Base-by-base conservation (phyloP, 2,797 vertebrate genomes). In the Buphagus erythrorhynchus region DNA sequence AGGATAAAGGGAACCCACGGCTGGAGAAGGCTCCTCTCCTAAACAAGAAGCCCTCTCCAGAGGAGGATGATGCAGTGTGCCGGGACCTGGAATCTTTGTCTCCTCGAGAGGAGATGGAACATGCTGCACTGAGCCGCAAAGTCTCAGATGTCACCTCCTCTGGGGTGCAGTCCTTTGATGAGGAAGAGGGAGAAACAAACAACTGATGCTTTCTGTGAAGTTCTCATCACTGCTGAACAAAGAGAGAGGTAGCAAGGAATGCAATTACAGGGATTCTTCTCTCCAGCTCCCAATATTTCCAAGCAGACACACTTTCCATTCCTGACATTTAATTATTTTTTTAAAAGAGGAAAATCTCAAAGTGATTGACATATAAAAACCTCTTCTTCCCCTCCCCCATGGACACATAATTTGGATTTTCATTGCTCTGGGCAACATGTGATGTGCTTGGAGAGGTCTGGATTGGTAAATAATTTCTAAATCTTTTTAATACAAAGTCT, bases 11-110 rank as follows among this genome's bases (percentile, higher is more conserved):
- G 98, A 99, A 95, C 94, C 98, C 49, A 68, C 95, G 94, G 66
- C 98, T 98, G 71, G 99, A 99, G 83, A 99, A 99, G 93, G 99
- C 98, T 79, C 99, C 99, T 22, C 98, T 99, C 43, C 97, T 99
- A 96, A 99, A 99, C 96, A 98, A 99, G 97, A 99, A 99, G 94
- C 98, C 99, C 71, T 98, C 99, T 55, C 99, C 99, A 55, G 98
- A 99, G 96, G 99, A 99, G 92, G 99, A 99, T 51, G 98, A 99
- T 78, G 98, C 98, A 5, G 98, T 99, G 95, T 99, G 98, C 96
- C 98, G 99, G 98, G 99, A 99, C 97, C 98, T 99, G 79, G 99
- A 99, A 97, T 98, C 98, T 2, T 98, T 99, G 88, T 99, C 98
- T 92, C 99, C 99, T 87, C 98, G 98, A 93, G 99, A 99, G 88